These are phyloP conservation scores for Drosophila bifasciata DNA, from an alignment of 1,140 invertebrate species.

Conservation along the genomic window DNA sequence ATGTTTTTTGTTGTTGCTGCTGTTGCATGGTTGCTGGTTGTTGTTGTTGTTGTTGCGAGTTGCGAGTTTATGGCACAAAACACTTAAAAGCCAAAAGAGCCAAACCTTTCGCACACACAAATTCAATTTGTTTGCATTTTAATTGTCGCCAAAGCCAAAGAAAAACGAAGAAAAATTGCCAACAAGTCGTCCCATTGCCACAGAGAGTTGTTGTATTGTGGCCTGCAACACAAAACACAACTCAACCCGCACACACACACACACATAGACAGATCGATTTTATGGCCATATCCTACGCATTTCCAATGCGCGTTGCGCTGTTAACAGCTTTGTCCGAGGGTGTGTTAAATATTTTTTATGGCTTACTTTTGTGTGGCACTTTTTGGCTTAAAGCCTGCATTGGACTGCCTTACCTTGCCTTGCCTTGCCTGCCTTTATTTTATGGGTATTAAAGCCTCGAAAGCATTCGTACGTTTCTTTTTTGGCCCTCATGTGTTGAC, in stretches of 20 bases:
- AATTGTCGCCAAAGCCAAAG: slow-evolving; percentile 64
- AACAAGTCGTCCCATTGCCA: slow-evolving; percentile 79
- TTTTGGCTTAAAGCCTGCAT: slow-evolving; percentile 42
- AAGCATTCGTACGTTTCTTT: slow-evolving; percentile 21
- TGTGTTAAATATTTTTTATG: slow-evolving; percentile 82
- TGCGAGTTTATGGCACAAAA: slow-evolving; percentile 72
- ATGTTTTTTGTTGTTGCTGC: slow-evolving; percentile 5
- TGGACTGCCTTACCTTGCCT: slow-evolving; percentile 16
- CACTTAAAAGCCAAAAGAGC: slow-evolving; percentile 58
- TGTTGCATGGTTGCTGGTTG: slow-evolving; percentile 21
- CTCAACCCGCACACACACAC: no score
- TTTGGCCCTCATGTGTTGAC: slow-evolving; percentile 44
- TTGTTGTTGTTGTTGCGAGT: slow-evolving; percentile 35
- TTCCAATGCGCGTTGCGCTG: slow-evolving; percentile 50
- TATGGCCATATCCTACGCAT: slow-evolving; percentile 80
- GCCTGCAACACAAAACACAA: no score
- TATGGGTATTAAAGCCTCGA: slow-evolving; percentile 72
- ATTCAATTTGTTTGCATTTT: slow-evolving; percentile 80
- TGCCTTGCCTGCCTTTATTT: slow-evolving; percentile 35
- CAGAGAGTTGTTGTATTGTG: slow-evolving; percentile 35
- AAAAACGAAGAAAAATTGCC: slow-evolving; percentile 69
- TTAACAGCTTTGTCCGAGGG: slow-evolving; percentile 80
- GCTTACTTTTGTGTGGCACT: slow-evolving; percentile 72
- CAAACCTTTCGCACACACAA: slow-evolving; percentile 74
- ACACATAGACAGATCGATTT: slow-evolving; percentile 39